A percentile compares a stretch with the other conserved stretches of the same genome.
phyloP scores from a whole-genome alignment of 2,888 invertebrate species.

The Neocrepidodera transversa region DNA sequence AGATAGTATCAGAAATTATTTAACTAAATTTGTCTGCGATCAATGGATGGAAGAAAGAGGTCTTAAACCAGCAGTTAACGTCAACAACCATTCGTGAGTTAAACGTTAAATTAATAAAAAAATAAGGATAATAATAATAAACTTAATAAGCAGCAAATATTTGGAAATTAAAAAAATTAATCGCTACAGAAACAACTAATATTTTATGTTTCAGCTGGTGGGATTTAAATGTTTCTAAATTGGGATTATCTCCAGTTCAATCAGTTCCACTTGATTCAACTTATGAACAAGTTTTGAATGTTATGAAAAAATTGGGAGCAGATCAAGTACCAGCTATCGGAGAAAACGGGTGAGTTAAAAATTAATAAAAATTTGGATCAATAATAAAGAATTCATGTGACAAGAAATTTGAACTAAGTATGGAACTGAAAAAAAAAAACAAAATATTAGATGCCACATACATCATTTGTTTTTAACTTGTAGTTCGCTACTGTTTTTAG shows the following conservation, averaged over 20 bases:
- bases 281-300: constrained; percentile 73
- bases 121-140: background rate
- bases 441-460: too few relatives aligned
- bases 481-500: background rate
- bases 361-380: background rate
- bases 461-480: background rate
- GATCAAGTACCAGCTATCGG: constrained; percentile 74
- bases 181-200: background rate
- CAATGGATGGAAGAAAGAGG: constrained; percentile 90
- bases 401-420: too few relatives aligned
- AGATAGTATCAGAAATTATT: constrained; percentile 96
- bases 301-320: constrained; percentile 70
- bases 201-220: constrained; percentile 77
- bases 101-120: background rate
- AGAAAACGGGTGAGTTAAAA: constrained; percentile 58
- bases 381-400: too few relatives aligned
- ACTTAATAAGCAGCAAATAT: background rate
- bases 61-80: constrained; percentile 45
- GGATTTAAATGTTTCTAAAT: constrained; percentile 67
- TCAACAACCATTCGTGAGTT: constrained; percentile 55
- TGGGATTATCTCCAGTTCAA: constrained; percentile 66
- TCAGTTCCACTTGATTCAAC: constrained; percentile 65
- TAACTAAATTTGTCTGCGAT: constrained; percentile 96
- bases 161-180: background rate
- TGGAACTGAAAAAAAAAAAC: too few relatives aligned